Evolutionary conservation across 2,113 vertebrate genomes (phyloP).

Genomic region (Callorhinus ursinus): DNA sequence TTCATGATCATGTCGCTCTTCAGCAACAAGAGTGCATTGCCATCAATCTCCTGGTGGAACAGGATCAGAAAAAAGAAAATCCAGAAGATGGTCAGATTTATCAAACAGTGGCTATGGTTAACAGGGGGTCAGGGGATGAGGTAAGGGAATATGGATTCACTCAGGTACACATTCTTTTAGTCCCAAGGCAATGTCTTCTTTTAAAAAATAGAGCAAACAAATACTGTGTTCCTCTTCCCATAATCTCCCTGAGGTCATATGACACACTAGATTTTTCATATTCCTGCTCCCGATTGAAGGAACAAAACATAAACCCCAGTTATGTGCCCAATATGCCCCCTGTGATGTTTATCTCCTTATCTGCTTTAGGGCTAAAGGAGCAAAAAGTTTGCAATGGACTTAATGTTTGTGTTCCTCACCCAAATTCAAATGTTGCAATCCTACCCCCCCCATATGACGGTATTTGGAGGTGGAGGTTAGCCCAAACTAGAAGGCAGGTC

Average conservation of each 20-base stretch:
- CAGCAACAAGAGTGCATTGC: conserved; percentile 94
- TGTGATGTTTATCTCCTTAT: background rate
- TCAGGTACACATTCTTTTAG: background rate
- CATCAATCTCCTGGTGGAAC: conserved; percentile 94
- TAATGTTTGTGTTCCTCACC: background rate
- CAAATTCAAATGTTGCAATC: background rate
- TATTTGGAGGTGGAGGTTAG: background rate
- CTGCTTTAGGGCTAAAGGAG: background rate
- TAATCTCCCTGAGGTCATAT: background rate
- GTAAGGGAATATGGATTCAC: background rate
- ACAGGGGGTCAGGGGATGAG: background rate
- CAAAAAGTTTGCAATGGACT: background rate
- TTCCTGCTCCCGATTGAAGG: background rate
- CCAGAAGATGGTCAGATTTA: conserved; percentile 11
- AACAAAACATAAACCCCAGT: background rate
- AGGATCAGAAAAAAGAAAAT: conserved; percentile 59
- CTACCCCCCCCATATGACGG: background rate
- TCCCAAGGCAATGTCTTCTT: background rate
- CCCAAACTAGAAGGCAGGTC: too few relatives aligned
- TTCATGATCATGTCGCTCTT: conserved; percentile 99
- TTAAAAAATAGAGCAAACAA: background rate
- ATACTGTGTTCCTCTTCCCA: background rate
- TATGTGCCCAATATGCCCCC: background rate
- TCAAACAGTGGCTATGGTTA: background rate
- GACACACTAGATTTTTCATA: background rate